Evolutionary conservation across 2,797 vertebrate genomes (phyloP), one percentile per base, ranked within the genome.

Genomic region (Lepus oiostolus): DNA sequence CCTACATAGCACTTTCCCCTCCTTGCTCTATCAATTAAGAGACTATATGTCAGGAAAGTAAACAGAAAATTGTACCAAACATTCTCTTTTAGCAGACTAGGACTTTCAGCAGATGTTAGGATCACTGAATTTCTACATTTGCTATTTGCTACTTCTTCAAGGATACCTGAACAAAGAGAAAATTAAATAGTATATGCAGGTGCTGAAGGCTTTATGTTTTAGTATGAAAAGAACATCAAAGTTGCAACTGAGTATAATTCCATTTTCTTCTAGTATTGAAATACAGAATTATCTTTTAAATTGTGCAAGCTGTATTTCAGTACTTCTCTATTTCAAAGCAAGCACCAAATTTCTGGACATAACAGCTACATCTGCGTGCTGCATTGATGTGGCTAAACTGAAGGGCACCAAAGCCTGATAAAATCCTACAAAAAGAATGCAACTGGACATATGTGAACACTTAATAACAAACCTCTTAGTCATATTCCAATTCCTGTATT

Each of bases 211-310:
- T 85, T 93, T 67, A 47, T 11, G 14, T 62, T 85, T 95, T 74
- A 84, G 63, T 38, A 94, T 14, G 80, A 76, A 86, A 94, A 67
- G 35, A 76, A 91, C 65, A 58, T 58, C 54, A 58, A 16, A 58
- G 19, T 65, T 67, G 16, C 38, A 26, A 70, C 16, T 19, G 14
- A 74, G 22, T 75, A 30, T 63, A 52, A 88, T 80, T 92, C 47
- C 54, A 88, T 38, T 87, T 91, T 77, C 65, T 82, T 93, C 65
- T 77, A 32, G 58, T 50, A 93, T 68, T 58, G 58, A 88, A 88
- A 67, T 42, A 76, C 67, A 67, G 30, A 92, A 85, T 91, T 86
- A 72, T 38, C 63, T 72, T 30, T 72, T 42, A 85, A 95, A 67
- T 4, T 16, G 11, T 38, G 50, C 47, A 77, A 74, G 71, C 70